These are phyloP conservation scores for Oncopodura yosiiana DNA, from an alignment of 1,140 invertebrate species.

Conservation along the genomic window DNA sequence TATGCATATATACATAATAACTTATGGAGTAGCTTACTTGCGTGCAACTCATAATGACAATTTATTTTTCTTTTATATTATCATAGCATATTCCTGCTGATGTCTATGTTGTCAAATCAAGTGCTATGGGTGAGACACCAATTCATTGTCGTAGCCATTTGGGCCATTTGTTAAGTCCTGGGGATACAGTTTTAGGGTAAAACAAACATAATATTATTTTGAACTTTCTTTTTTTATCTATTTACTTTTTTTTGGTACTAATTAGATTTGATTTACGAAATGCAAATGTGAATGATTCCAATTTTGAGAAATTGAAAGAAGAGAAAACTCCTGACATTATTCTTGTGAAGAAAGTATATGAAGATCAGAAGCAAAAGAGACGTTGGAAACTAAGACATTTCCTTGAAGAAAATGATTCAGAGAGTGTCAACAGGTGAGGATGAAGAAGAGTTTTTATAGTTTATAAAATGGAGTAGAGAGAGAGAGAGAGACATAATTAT, in stretches of 20 bases:
- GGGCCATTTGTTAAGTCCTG: constrained; percentile 83
- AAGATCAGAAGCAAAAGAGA: constrained; percentile 64
- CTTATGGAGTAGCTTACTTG: background rate
- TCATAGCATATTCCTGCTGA: constrained; percentile 78
- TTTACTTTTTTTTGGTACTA: constrained; percentile 6
- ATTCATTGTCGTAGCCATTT: constrained; percentile 85
- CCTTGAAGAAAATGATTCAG: constrained; percentile 58
- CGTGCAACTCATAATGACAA: background rate
- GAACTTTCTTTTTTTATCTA: background rate
- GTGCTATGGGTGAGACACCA: constrained; percentile 69
- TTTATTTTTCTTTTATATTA: constrained; percentile 22
- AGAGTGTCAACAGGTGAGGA: constrained; percentile 60
- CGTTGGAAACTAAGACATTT: constrained; percentile 88
- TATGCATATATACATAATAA: constrained; percentile 37
- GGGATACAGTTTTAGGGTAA: constrained; percentile 85
- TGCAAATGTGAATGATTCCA: constrained; percentile 77
- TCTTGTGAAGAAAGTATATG: constrained; percentile 85
- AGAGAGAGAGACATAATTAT: background rate
- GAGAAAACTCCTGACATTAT: constrained; percentile 77
- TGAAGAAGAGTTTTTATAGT: background rate
- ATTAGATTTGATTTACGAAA: constrained; percentile 74
- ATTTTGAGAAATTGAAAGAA: constrained; percentile 72
- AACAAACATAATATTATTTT: constrained; percentile 15
- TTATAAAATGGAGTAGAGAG: background rate
- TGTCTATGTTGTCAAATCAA: constrained; percentile 82